A percentile compares a stretch with the other conserved stretches of the same genome.
phyloP scores from a whole-genome alignment of 2,888 invertebrate genomes.

The Parasteatoda lunata region DNA sequence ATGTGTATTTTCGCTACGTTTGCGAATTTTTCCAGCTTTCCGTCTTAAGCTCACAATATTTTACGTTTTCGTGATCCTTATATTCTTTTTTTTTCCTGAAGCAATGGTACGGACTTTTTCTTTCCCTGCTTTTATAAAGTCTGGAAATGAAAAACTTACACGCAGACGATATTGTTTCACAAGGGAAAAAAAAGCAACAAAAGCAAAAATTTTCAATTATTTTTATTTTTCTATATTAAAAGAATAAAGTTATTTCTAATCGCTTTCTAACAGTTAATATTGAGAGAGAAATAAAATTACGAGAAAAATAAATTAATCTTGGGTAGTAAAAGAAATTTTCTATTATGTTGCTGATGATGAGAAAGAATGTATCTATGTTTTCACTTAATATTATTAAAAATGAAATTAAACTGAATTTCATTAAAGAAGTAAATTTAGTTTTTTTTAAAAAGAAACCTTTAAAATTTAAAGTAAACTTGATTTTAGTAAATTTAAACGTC shows the following conservation, averaged over 20 bases:
- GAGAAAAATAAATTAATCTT: no score
- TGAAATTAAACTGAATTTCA: no score
- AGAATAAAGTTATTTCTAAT: background rate
- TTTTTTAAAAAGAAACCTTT: no score
- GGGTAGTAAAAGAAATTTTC: no score
- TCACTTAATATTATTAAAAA: no score
- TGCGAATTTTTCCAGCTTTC: slow-evolving; percentile 34
- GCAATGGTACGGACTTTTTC: background rate
- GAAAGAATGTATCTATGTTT: no score
- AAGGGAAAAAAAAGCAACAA: background rate
- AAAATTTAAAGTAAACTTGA: no score
- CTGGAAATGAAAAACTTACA: background rate
- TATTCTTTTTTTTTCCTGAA: slow-evolving; percentile 5
- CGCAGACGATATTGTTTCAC: background rate
- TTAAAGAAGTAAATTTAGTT: no score
- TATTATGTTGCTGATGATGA: no score
- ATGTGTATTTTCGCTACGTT: slow-evolving; percentile 57
- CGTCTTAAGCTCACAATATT: slow-evolving; percentile 60
- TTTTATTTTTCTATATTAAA: background rate
- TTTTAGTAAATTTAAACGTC: no score
- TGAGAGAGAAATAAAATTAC: no score
- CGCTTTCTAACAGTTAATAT: background rate
- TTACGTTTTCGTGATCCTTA: slow-evolving; percentile 60
- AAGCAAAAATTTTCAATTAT: background rate
- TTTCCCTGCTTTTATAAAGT: background rate